Conservation (phyloP, 2,797 vertebrate species). For the Lycodopsis pacificus region DNA sequence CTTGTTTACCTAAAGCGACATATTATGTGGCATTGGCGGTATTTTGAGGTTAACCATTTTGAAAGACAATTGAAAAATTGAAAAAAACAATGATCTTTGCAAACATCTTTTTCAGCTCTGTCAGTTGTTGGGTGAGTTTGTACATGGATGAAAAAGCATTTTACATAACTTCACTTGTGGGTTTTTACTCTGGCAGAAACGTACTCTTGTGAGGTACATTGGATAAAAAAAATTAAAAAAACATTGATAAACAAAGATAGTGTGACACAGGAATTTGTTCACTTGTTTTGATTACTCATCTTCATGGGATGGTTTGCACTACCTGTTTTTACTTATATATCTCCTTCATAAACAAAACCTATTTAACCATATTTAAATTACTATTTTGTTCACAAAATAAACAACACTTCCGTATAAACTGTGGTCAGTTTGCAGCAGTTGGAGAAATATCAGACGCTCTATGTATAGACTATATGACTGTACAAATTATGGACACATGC, state of each 20-base stretch:
- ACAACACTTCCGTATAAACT: not conserved
- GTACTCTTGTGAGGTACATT: not conserved
- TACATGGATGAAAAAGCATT: conserved; percentile 8
- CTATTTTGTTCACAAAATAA: not conserved
- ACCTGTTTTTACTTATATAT: not conserved
- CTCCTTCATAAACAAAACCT: not conserved
- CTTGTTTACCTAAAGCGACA: conserved; percentile 55
- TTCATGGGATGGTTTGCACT: not conserved
- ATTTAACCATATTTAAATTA: not conserved
- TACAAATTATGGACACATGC: not conserved
- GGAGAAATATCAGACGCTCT: not conserved
- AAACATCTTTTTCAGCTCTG: conserved; percentile 33
- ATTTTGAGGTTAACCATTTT: conserved; percentile 53
- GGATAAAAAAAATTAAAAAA: not conserved
- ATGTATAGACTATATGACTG: not conserved
- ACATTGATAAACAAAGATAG: not conserved
- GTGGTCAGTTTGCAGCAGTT: not conserved
- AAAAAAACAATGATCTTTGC: conserved; percentile 9
- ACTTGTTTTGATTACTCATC: not conserved
- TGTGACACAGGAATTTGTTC: conserved; percentile 1
- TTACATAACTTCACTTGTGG: not conserved
- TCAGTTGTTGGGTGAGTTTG: conserved; percentile 23
- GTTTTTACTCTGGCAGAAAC: conserved; percentile 15
- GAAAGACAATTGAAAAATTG: conserved; percentile 49
- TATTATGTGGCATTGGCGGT: conserved; percentile 52